Evolutionary conservation across 2,113 vertebrate genomes (phyloP).

Genomic region (Micromys minutus): DNA sequence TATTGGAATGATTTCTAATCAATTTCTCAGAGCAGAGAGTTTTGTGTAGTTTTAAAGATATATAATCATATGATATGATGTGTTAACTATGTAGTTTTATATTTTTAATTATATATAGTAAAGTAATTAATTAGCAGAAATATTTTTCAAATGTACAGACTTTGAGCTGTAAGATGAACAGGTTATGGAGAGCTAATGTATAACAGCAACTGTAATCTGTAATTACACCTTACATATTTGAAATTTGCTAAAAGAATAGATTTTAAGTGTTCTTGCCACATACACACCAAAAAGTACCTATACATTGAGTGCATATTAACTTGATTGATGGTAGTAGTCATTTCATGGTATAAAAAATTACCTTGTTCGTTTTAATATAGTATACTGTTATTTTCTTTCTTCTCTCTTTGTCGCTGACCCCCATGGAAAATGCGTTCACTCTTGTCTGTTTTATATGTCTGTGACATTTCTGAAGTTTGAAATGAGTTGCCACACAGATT

Average conservation of each 20-base stretch:
- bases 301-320: not conserved
- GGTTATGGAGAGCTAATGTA: not conserved
- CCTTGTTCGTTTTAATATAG: not conserved
- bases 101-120: not conserved
- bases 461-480: not conserved
- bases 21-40: not conserved
- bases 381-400: not conserved
- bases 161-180: not conserved
- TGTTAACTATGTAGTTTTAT: not conserved
- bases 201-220: not conserved
- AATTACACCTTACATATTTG: not conserved
- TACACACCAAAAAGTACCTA: not conserved
- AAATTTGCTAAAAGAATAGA: not conserved
- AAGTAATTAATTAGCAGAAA: not conserved
- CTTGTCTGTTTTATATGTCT: not conserved
- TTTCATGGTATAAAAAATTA: not conserved
- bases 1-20: constrained; percentile 17
- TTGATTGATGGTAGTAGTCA: not conserved
- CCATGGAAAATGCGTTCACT: not conserved
- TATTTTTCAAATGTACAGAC: not conserved
- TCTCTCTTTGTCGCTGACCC: not conserved
- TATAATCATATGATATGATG: not conserved
- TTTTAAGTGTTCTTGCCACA: not conserved
- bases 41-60: constrained; percentile 25
- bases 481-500: not conserved